phyloP scores from a whole-genome alignment of 2,113 vertebrate genomes.

The Calypte anna region DNA sequence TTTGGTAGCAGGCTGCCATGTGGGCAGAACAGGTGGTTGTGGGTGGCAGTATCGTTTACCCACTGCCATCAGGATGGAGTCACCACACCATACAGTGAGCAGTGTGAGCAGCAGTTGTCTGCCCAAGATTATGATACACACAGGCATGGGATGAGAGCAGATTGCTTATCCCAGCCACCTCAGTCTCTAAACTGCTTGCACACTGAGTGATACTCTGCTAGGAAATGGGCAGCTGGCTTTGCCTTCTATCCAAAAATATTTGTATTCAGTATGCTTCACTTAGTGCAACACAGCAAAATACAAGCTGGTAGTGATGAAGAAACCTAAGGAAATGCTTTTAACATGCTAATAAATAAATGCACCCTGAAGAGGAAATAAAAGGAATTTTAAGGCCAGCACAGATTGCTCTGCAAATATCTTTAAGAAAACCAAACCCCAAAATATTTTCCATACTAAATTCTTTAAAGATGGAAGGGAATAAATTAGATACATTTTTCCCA shows the following conservation, averaged over 20 bases:
- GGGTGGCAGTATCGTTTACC: slow-evolving; percentile 56
- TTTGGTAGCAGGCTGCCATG: neutral
- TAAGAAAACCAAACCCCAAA: neutral
- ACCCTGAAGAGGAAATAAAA: neutral
- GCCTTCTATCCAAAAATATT: neutral
- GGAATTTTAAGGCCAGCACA: neutral
- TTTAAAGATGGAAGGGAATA: neutral
- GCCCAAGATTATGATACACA: neutral
- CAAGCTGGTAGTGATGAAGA: neutral
- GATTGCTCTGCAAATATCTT: neutral
- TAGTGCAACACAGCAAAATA: neutral
- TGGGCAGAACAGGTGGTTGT: slow-evolving; percentile 65
- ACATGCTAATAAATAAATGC: neutral
- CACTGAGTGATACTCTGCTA: neutral
- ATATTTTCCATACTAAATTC: neutral
- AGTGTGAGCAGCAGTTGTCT: slow-evolving; percentile 43
- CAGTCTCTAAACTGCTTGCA: neutral
- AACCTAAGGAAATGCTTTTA: neutral
- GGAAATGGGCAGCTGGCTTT: neutral
- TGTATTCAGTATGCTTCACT: neutral
- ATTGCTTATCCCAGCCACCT: neutral
- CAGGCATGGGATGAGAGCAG: neutral
- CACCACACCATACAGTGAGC: neutral
- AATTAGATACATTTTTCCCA: neutral
- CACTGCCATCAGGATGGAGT: slow-evolving; percentile 33